Percentiles rank a stretch among this genome's conserved stretches.
These are phyloP conservation scores for Varanus salvator DNA, from an alignment of 2,113 vertebrate species.

Conservation along the genomic window DNA sequence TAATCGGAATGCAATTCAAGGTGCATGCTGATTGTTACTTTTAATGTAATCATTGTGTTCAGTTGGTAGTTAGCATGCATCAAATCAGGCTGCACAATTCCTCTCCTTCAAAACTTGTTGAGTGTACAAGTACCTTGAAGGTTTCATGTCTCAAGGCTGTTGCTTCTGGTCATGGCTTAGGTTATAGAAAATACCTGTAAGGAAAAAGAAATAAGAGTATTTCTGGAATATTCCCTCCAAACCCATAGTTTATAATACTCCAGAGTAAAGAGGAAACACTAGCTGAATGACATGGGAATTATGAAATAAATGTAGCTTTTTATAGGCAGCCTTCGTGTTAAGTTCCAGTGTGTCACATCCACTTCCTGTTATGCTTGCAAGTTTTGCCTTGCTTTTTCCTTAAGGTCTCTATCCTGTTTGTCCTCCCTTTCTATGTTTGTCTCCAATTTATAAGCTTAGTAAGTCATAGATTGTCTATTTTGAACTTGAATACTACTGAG, in stretches of 20 bases:
- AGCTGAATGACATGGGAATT: background rate
- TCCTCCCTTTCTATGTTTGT: slow-evolving; percentile 14
- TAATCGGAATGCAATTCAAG: too few species aligned
- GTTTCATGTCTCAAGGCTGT: background rate
- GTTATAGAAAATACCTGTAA: background rate
- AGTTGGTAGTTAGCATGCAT: background rate
- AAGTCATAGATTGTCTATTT: background rate
- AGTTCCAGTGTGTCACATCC: slow-evolving; percentile 26
- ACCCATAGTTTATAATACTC: background rate
- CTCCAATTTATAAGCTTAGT: background rate
- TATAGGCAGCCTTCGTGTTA: background rate
- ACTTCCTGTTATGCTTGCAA: slow-evolving; percentile 28
- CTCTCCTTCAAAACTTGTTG: background rate
- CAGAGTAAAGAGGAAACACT: background rate
- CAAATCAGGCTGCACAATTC: background rate
- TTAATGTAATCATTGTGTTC: background rate
- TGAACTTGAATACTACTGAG: background rate
- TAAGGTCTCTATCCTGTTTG: slow-evolving; percentile 29
- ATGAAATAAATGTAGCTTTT: slow-evolving; percentile 27
- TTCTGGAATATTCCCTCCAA: slow-evolving; percentile 3
- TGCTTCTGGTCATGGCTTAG: background rate
- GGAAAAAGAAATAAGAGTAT: background rate
- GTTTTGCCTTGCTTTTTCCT: slow-evolving; percentile 13
- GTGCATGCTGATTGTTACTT: background rate
- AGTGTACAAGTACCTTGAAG: background rate